Percentiles rank a stretch among this genome's conserved stretches.
phyloP scores from a whole-genome alignment of 1,140 invertebrate genomes.

The Aradophagus sp. region DNA sequence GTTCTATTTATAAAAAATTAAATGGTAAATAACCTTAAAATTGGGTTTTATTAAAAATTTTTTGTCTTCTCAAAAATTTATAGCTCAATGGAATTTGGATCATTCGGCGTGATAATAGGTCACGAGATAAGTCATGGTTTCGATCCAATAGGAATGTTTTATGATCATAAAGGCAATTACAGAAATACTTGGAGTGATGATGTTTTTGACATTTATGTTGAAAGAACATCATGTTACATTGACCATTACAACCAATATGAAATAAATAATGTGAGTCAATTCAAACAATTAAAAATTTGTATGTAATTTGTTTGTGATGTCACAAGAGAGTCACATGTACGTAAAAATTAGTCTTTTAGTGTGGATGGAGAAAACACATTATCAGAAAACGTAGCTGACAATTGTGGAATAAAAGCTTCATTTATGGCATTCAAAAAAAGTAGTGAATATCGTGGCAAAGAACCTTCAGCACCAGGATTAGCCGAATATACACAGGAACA shows the following conservation, averaged over 20 bases:
- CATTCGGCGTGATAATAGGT: slow-evolving; percentile 85
- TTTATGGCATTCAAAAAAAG: slow-evolving; percentile 82
- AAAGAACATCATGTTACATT: slow-evolving; percentile 89
- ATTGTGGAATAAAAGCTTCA: slow-evolving; percentile 89
- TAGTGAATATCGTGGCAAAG: slow-evolving; percentile 76
- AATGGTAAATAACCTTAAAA: too few species aligned
- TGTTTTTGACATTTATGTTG: slow-evolving; percentile 80
- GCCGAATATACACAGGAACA: slow-evolving; percentile 85
- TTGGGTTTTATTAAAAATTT: too few species aligned
- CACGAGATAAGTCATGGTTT: slow-evolving; percentile 92
- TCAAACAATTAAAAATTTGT: too few species aligned
- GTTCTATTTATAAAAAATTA: too few species aligned
- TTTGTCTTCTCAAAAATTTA: not conserved
- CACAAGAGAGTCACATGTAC: too few species aligned
- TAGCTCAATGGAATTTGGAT: slow-evolving; percentile 88
- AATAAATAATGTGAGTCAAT: too few species aligned
- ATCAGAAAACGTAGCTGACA: slow-evolving; percentile 93
- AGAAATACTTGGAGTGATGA: slow-evolving; percentile 90
- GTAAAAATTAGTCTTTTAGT: too few species aligned
- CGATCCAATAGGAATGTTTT: slow-evolving; percentile 85
- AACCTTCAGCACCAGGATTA: slow-evolving; percentile 84
- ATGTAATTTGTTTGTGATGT: too few species aligned
- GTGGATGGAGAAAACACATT: slow-evolving; percentile 86
- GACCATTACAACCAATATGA: slow-evolving; percentile 90
- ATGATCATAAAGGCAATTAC: slow-evolving; percentile 83